phyloP scores from a whole-genome alignment of 2,797 vertebrate genomes.

The Galaxias olidus region DNA sequence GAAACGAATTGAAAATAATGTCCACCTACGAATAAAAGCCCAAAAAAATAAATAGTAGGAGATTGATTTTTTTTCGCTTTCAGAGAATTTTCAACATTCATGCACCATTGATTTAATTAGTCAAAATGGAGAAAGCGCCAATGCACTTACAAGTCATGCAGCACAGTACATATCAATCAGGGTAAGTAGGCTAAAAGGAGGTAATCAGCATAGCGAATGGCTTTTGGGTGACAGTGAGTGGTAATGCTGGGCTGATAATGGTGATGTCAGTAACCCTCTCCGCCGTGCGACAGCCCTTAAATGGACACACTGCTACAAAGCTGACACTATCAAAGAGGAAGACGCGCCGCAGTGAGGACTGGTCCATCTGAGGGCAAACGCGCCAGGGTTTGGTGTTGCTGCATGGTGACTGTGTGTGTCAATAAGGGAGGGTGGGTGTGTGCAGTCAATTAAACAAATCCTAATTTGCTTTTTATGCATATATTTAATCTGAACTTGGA shows the following conservation, averaged over 20 bases:
- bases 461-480: too few species aligned
- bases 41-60: constrained; percentile 12
- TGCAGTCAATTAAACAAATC: background rate
- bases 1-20: background rate
- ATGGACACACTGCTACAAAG: constrained; percentile 91
- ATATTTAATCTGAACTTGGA: too few species aligned
- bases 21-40: background rate
- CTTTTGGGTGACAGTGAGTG: constrained; percentile 89
- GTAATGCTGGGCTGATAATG: constrained; percentile 94
- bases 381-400: background rate
- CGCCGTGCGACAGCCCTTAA: constrained; percentile 85
- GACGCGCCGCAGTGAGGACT: constrained; percentile 85
- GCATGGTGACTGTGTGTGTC: background rate
- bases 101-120: constrained; percentile 78
- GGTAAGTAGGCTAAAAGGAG: constrained; percentile 77
- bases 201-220: constrained; percentile 78
- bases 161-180: constrained; percentile 78
- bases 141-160: constrained; percentile 70
- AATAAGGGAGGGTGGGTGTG: background rate
- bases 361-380: constrained; percentile 76
- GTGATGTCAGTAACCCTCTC: constrained; percentile 90
- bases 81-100: constrained; percentile 70
- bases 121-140: constrained; percentile 71
- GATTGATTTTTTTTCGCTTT: constrained; percentile 50
- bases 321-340: constrained; percentile 91